Evolutionary conservation across 1,140 invertebrate genomes (phyloP).

Genomic region (Drosophila gunungcola): DNA sequence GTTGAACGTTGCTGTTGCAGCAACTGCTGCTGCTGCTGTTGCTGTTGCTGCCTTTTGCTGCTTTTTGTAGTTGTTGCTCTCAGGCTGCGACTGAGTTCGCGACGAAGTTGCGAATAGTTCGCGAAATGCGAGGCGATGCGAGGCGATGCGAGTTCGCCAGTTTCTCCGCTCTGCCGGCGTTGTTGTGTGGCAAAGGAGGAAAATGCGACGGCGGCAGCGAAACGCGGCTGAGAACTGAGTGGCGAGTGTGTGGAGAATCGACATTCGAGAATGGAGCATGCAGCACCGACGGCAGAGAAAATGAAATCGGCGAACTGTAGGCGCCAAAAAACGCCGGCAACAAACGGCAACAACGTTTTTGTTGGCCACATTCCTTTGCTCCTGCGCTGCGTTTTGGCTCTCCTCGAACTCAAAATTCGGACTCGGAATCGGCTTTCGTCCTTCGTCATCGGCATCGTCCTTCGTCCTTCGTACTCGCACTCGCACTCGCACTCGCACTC

Average conservation of each 20-base stretch:
- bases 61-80: slow-evolving; percentile 48
- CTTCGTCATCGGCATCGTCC: slow-evolving; percentile 13
- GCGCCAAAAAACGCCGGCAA: slow-evolving; percentile 61
- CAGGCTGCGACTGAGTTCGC: slow-evolving; percentile 73
- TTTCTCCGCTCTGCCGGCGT: slow-evolving; percentile 42
- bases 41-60: slow-evolving; percentile 12
- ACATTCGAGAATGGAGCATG: slow-evolving; percentile 6
- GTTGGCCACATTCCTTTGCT: slow-evolving; percentile 70
- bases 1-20: slow-evolving; percentile 34
- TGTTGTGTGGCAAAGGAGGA: slow-evolving; percentile 16
- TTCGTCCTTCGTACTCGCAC: slow-evolving; percentile 11
- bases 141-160: too few species aligned
- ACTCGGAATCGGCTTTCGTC: not conserved
- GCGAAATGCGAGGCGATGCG: slow-evolving; percentile 14
- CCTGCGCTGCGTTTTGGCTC: slow-evolving; percentile 52
- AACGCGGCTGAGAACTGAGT: not conserved
- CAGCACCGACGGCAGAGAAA: slow-evolving; percentile 24
- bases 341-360: slow-evolving; percentile 27
- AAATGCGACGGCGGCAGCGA: slow-evolving; percentile 33
- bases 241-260: too few species aligned
- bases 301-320: slow-evolving; percentile 31
- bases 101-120: slow-evolving; percentile 75
- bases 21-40: slow-evolving; percentile 17
- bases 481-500: slow-evolving; percentile 36
- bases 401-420: slow-evolving; percentile 4